These are phyloP conservation scores for Strigamia transsilvanica DNA, from an alignment of 2,888 invertebrate genomes.

Conservation along the genomic window DNA sequence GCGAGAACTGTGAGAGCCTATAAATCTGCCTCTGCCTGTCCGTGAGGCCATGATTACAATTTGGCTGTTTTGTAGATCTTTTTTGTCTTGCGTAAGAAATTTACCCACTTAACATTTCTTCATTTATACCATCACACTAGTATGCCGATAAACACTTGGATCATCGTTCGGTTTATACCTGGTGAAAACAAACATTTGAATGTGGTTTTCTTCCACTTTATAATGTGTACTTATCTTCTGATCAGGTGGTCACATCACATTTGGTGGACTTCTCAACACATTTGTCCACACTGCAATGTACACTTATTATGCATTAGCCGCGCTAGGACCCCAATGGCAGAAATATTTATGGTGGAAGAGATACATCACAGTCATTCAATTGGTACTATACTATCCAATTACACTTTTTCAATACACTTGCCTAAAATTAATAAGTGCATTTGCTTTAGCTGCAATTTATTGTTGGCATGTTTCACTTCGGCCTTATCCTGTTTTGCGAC, in stretches of 20 bases:
- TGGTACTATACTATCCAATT: conserved; percentile 74
- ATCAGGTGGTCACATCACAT: not conserved
- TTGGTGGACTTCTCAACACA: conserved; percentile 73
- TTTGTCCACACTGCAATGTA: conserved; percentile 98
- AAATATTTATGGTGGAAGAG: conserved; percentile 98
- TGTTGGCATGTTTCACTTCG: not conserved
- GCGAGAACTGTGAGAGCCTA: no score
- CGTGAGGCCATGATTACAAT: no score
- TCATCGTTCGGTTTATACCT: not conserved
- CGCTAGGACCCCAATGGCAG: conserved; percentile 91
- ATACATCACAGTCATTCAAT: conserved; percentile 92
- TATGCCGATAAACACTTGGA: not conserved
- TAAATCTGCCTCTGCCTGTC: no score
- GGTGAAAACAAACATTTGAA: not conserved
- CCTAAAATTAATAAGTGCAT: not conserved
- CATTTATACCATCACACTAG: not conserved
- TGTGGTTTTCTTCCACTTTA: no score
- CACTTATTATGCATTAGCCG: conserved; percentile 94
- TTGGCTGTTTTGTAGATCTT: not conserved
- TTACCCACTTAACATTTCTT: not conserved
- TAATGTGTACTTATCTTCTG: not conserved
- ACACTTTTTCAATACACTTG: not conserved
- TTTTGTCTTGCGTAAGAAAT: not conserved
- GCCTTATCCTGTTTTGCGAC: not conserved
- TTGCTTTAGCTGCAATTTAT: not conserved